These are phyloP conservation scores for Apodemus speciosus DNA, from an alignment of 2,113 vertebrate genomes.

Conservation along the genomic window DNA sequence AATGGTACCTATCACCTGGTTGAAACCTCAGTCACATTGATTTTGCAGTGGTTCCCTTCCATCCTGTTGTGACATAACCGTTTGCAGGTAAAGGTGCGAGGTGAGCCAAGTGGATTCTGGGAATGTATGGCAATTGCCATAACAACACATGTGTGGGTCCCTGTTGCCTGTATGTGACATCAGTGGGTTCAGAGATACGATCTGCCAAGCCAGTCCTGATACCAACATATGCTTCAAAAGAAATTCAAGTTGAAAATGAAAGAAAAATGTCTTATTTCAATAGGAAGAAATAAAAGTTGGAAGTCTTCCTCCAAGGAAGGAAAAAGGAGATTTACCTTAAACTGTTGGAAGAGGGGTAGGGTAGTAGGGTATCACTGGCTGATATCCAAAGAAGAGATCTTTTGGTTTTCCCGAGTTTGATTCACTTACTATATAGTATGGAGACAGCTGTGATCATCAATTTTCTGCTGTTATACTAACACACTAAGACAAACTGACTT, in stretches of 20 bases:
- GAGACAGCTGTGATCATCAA: background rate
- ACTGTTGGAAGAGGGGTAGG: background rate
- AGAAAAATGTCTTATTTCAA: background rate
- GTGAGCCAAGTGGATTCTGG: no score
- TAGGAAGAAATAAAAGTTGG: background rate
- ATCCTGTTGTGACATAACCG: no score
- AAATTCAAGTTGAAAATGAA: background rate
- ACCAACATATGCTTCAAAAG: background rate
- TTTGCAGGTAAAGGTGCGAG: no score
- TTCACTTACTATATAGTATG: background rate
- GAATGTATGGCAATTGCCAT: no score
- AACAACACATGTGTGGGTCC: no score
- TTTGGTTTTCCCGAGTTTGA: conserved; percentile 28
- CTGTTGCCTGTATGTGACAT: no score
- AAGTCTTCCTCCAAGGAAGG: background rate
- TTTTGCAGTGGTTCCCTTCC: no score
- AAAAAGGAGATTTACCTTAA: conserved; percentile 15
- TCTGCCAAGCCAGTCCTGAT: no score
- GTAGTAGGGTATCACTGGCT: background rate
- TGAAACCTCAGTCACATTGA: no score
- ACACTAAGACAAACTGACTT: background rate
- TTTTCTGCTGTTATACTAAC: background rate
- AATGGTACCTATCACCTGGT: no score
- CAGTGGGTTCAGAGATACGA: no score
- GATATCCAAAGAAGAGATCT: background rate